Evolutionary conservation across 2,113 vertebrate genomes (phyloP).

Genomic region (Bos indicus): DNA sequence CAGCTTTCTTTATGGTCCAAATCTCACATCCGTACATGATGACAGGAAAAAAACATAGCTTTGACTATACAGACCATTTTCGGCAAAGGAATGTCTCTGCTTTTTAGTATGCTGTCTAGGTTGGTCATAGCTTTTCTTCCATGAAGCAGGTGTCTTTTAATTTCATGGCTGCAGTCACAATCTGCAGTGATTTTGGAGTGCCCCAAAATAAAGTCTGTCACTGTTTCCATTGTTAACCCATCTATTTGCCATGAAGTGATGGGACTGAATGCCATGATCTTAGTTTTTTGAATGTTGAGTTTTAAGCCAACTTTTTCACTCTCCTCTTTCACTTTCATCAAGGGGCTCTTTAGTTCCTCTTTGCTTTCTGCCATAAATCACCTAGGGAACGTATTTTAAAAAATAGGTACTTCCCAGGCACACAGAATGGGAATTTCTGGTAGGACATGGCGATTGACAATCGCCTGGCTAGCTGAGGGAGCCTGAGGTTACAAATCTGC

Average conservation of each 20-base stretch:
- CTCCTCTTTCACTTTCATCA: not conserved
- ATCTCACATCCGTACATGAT: not conserved
- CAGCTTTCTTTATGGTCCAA: not conserved
- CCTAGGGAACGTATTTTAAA: not conserved
- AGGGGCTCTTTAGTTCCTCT: not conserved
- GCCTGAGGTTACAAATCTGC: fast-evolving
- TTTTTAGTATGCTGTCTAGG: not conserved
- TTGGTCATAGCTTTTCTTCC: not conserved
- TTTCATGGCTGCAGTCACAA: not conserved
- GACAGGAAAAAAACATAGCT: not conserved
- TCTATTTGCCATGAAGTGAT: not conserved
- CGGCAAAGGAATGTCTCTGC: not conserved
- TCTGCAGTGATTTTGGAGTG: not conserved
- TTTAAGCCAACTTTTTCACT: not conserved
- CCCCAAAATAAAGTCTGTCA: not conserved
- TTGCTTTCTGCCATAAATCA: not conserved
- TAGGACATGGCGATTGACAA: fast-evolving
- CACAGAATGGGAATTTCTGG: not conserved
- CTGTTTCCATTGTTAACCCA: not conserved
- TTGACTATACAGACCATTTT: not conserved
- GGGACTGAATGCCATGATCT: not conserved
- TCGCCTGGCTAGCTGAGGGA: fast-evolving
- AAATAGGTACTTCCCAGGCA: not conserved
- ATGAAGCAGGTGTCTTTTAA: not conserved
- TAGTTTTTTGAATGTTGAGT: not conserved